Base-by-base conservation (phyloP, 2,797 vertebrate species). In the Odontamblyopus rebecca region DNA sequence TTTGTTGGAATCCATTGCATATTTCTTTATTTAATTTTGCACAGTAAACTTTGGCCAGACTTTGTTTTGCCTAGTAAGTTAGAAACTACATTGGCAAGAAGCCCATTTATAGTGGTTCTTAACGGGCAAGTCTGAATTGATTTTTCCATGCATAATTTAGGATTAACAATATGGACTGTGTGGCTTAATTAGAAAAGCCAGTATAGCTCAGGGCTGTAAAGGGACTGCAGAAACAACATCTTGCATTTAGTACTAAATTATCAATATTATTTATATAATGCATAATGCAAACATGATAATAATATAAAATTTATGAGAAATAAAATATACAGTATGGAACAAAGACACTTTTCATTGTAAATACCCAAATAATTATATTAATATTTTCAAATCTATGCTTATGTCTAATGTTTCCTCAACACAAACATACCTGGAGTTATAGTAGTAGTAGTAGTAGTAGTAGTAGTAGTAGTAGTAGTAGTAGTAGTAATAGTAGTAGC, bases 1-100 rank as follows among this genome's bases (percentile, higher is more conserved):
- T 65, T 72, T 63, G 15, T 69, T 60, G 57, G 71, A 12, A 48
- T 50, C 16, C 3, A 0, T 48, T 68, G 51, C 26, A 15, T 3
- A 15, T 69, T 44, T 48, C 63, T 67, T 29, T 76, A 12, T n/a
- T 5, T 16, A 48, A 23, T 29, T 60, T 60, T 60, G 13, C 8
- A 30, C 30, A 5, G 27, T 51, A 59, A 13, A 62, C 27, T 59
- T 57, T 61, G 29, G 7, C 18, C 15, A 18, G 18, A 62, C 13
- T n/a, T 62, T 19, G 35, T n/a, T 62, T 62, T 62, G 2, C 32
- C 4, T 44, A 23, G 8, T 38, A 38, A 41, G 32, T 38, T 63
- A 41, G 3, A 38, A 41, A 44, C n/a, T 63, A 30, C 60, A 60
- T 38, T 61, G 29, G 32, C 60, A 61, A 38, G 32, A 32, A 61